Base-by-base conservation (phyloP, 1,140 invertebrate species). In the Mylabris phalerata region DNA sequence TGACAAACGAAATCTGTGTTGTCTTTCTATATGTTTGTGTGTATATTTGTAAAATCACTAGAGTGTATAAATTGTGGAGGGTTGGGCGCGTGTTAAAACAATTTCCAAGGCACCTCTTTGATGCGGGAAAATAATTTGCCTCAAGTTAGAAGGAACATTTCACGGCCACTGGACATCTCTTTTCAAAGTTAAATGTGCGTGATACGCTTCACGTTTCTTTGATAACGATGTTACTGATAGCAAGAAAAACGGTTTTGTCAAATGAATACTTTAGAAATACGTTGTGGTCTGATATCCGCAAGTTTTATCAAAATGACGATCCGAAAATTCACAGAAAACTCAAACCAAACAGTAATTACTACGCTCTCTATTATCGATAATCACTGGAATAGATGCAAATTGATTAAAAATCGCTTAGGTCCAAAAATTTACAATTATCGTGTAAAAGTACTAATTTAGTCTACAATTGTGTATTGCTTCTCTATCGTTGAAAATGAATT, bases 111-210 rank as follows among this genome's bases (percentile, higher is more conserved):
- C 63, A 67, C 65, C 65, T 32, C 32, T 67, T 67, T 67, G 65
- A 67, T 67, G 65, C 65, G 65, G 65, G 55, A 65, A 65, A 67
- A 67, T 65, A 67, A 67, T 67, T 67, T 67, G 65, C 65, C 65
- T 67, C 62, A 67, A 67, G 65, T 67, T 67, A 67, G 63, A 60
- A 55, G 32, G 65, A 66, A 67, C 63, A 67, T 67, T 67, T 67
- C 65, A 67, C 65, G 63, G 60, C 55, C 49, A 57, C 57, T 67
- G 65, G 58, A 64, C 65, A 26, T 48, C 57, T 46, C 63, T 59
- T 64, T 67, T 67, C 60, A 50, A 46, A 50, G 45, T 45, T 55
- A 67, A 67, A 63, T 65, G 65, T 55, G 63, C 63, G 63, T 61
- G 51, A 66, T 62, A 32, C 55, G 48, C 49, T 26, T 47, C 58